phyloP scores from a whole-genome alignment of 1,140 invertebrate species.

The Drosophila punjabiensis region DNA sequence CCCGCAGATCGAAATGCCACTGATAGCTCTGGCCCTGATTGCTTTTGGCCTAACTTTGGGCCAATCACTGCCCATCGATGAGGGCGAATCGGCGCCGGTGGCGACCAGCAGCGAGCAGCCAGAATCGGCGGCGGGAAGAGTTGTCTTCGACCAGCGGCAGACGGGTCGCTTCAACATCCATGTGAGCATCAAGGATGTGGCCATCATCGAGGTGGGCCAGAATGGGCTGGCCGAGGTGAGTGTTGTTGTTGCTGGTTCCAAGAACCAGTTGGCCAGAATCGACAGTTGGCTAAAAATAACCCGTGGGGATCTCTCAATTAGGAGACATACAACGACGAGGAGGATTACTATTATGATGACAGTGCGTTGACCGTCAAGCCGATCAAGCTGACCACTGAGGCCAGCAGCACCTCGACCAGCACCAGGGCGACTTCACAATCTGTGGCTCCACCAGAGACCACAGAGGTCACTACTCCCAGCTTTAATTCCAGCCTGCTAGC shows the following conservation, averaged over 20 bases:
- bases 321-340: conserved; percentile 73
- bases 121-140: conserved; percentile 31
- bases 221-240: conserved; percentile 87
- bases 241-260: conserved; percentile 41
- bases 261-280: conserved; percentile 56
- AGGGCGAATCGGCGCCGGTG: conserved; percentile 5
- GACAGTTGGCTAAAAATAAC: conserved; percentile 69
- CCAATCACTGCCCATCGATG: conserved; percentile 59
- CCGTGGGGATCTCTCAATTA: conserved; percentile 53
- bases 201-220: conserved; percentile 89
- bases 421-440: conserved; percentile 8
- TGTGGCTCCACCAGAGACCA: conserved; percentile 3
- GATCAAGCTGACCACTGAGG: conserved; percentile 61
- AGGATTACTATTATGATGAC: conserved; percentile 84
- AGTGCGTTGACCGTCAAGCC: conserved; percentile 80
- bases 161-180: conserved; percentile 92
- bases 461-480: neutral
- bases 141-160: conserved; percentile 90
- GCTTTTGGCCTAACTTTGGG: conserved; percentile 29
- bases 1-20: conserved; percentile 43
- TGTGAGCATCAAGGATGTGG: conserved; percentile 91
- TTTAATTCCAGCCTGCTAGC: conserved; percentile 52
- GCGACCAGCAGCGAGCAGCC: conserved; percentile 10
- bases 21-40: conserved; percentile 37
- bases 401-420: conserved; percentile 28